Evolutionary conservation across 2,113 vertebrate species (phyloP).

Genomic region (Recurvirostra avosetta): DNA sequence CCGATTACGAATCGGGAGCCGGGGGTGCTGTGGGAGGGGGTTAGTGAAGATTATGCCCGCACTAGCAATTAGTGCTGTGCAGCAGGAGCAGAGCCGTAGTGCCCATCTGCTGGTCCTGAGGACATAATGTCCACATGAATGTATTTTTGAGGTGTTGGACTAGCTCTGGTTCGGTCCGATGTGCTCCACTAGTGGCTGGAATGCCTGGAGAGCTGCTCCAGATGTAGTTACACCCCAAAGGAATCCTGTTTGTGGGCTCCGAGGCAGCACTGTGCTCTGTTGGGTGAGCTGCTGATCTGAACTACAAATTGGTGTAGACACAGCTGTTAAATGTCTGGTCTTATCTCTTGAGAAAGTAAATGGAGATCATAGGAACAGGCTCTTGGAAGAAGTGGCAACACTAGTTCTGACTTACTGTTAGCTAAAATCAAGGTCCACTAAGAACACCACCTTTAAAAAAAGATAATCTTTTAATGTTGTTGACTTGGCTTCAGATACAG

Average conservation of each 20-base stretch:
- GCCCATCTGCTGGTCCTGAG: neutral
- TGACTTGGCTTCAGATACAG: neutral
- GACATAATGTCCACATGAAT: neutral
- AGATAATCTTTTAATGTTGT: neutral
- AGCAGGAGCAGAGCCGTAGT: neutral
- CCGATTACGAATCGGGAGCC: neutral
- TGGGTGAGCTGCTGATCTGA: neutral
- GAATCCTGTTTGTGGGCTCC: neutral
- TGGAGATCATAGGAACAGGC: neutral
- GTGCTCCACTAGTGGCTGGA: neutral
- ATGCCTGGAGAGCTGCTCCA: neutral
- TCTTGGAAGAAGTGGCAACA: neutral
- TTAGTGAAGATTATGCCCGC: neutral
- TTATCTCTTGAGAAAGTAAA: neutral
- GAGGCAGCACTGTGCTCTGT: neutral
- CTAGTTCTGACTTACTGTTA: neutral
- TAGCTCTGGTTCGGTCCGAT: neutral
- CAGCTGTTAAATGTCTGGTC: neutral
- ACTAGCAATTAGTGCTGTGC: neutral
- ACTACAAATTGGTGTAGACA: neutral
- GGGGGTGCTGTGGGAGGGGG: neutral
- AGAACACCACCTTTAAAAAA: neutral
- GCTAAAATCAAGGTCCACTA: neutral
- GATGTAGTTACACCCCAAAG: neutral
- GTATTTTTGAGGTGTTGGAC: neutral